phyloP scores from a whole-genome alignment of 1,140 invertebrate genomes.

The Achroia grisella region DNA sequence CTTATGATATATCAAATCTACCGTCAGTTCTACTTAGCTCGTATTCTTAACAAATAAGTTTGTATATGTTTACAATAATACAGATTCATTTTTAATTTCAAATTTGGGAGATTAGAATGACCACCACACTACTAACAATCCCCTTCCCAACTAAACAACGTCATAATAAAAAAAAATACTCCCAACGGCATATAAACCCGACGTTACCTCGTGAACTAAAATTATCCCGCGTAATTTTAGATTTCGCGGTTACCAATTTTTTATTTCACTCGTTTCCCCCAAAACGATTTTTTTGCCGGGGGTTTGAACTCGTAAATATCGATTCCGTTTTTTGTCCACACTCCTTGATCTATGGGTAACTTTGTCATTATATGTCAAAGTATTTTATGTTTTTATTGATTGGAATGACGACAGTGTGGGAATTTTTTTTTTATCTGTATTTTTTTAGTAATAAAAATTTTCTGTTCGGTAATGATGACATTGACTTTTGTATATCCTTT shows the following conservation, averaged over 20 bases:
- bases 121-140: too few relatives aligned
- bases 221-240: conserved; percentile 25
- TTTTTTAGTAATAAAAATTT: conserved; percentile 21
- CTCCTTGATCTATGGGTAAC: conserved; percentile 27
- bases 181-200: conserved; percentile 12
- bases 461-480: conserved; percentile 43
- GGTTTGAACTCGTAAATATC: conserved; percentile 30
- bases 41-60: too few relatives aligned
- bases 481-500: conserved; percentile 32
- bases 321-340: conserved; percentile 16
- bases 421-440: conserved; percentile 19
- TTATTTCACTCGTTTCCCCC: conserved; percentile 23
- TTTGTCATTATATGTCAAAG: conserved; percentile 55
- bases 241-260: conserved; percentile 39
- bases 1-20: too few relatives aligned
- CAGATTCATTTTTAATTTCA: too few relatives aligned
- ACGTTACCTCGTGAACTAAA: conserved; percentile 1
- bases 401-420: conserved; percentile 34
- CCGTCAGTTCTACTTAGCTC: too few relatives aligned
- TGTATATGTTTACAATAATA: too few relatives aligned
- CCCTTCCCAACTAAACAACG: too few relatives aligned
- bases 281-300: conserved; percentile 27
- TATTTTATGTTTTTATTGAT: conserved; percentile 54
- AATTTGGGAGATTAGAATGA: too few relatives aligned
- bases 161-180: too few relatives aligned